Evolutionary conservation across 2,888 invertebrate genomes (phyloP).

Genomic region (Diogma glabrata): DNA sequence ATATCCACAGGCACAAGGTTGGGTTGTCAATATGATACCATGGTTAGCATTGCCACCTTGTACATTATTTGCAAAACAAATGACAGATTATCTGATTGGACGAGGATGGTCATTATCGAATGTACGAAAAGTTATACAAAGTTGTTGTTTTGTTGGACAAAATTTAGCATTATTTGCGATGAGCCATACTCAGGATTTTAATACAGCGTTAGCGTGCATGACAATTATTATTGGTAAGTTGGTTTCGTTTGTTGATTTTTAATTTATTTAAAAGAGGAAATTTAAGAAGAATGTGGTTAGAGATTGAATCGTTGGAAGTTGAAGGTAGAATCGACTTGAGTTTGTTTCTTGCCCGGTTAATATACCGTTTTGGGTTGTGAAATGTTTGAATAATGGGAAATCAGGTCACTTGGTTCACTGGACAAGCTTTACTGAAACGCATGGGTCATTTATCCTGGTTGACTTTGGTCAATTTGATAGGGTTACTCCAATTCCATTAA

Average conservation of each 20-base stretch:
- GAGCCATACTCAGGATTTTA: constrained; percentile 35
- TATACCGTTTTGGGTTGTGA: too few species aligned
- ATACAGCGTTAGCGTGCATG: constrained; percentile 35
- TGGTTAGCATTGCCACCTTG: constrained; percentile 53
- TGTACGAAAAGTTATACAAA: constrained; percentile 42
- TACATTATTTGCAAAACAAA: constrained; percentile 48
- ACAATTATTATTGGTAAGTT: constrained; percentile 33
- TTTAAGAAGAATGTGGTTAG: neutral
- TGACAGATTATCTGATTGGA: constrained; percentile 45
- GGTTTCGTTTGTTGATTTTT: neutral
- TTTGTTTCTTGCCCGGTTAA: too few species aligned
- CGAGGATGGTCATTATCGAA: constrained; percentile 42
- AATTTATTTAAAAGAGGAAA: neutral
- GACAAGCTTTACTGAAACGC: too few species aligned
- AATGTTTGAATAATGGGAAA: too few species aligned
- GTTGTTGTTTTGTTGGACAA: constrained; percentile 40
- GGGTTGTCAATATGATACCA: constrained; percentile 62
- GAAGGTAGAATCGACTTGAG: too few species aligned
- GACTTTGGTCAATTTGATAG: too few species aligned
- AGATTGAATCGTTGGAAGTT: too few species aligned
- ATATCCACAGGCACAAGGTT: constrained; percentile 49
- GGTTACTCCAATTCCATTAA: too few species aligned
- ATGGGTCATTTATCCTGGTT: too few species aligned
- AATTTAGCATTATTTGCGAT: constrained; percentile 40
- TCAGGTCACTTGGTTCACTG: too few species aligned